Base-by-base conservation (phyloP, 2,888 invertebrate species). In the Strigamia maritima region DNA sequence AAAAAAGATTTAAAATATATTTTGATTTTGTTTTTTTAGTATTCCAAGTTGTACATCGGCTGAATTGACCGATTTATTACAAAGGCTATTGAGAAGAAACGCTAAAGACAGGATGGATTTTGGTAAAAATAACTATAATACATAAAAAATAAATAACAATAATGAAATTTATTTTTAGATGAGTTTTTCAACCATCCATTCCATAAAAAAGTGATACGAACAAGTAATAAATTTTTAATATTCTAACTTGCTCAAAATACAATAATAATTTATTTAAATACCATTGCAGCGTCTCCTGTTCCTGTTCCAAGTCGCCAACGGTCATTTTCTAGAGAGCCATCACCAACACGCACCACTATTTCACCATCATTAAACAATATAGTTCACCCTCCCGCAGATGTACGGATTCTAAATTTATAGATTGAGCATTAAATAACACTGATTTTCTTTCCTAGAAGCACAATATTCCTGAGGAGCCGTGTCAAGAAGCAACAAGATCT, bases 71-170 rank as follows among this genome's bases (percentile, higher is more conserved):
- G 94, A 94, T 86, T 90, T 99, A 82, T 89, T 99, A 81, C 89
- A 92, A 85, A 92, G 94, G 75, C 89, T 99, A 81, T 85, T 90
- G 81, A 93, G 95, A 83, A 90, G 98, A 82, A 97, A 95, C 87
- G 93, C 98, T 76, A 92, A 92, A 85, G 98, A 99, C 86, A 90
- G 99, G 82, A 95, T 99, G 90, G 93, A 95, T 81, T 99, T 98
- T 87, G 95, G 88, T 88, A 82, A 83, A 85, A 22, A 19, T 4
- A 24, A 60, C 22, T 19, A 3, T n/a, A 28, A 16, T 28, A 7
- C 14, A 1, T n/a, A 54, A 19, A 54, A 24, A 28, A 16, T 6
- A 24, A 2, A 28, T 26, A 22, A 22, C 10, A 49, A 38, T 49
- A n/a, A 54, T 26, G 19, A 14, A 49, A 60, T 80, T 79, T 75